These are phyloP conservation scores for Orthonychiurus folsomi DNA, from an alignment of 2,888 invertebrate species.

Conservation along the genomic window DNA sequence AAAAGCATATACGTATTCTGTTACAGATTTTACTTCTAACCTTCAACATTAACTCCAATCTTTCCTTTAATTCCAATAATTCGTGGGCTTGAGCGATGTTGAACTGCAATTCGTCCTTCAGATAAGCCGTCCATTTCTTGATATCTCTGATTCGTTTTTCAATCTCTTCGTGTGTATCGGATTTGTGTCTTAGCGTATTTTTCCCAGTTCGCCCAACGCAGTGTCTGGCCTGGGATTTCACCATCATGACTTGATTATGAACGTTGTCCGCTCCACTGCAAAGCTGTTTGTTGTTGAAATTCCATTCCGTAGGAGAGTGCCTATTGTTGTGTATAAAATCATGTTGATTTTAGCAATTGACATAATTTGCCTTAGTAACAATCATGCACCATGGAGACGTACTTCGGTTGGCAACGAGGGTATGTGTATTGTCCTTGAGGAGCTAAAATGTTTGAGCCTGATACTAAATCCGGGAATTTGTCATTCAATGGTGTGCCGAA, in stretches of 20 bases:
- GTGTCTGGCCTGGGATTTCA: conserved; percentile 28
- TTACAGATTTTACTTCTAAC: conserved; percentile 7
- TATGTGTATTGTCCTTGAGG: conserved; percentile 32
- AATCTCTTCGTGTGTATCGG: conserved; percentile 35
- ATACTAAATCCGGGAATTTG: conserved; percentile 36
- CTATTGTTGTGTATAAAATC: too few species aligned
- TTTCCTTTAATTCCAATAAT: conserved; percentile 33
- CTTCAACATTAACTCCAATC: conserved; percentile 33
- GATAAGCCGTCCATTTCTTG: conserved; percentile 31
- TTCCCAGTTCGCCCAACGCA: conserved; percentile 32
- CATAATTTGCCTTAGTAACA: background rate
- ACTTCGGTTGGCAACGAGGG: conserved; percentile 34
- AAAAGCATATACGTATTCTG: background rate
- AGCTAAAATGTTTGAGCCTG: conserved; percentile 34
- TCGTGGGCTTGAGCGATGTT: conserved; percentile 36
- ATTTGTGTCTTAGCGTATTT: conserved; percentile 30
- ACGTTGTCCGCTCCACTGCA: conserved; percentile 36
- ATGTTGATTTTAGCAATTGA: conserved; percentile 6
- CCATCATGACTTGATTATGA: conserved; percentile 35
- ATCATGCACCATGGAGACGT: too few species aligned
- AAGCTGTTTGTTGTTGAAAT: conserved; percentile 34
- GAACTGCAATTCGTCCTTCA: conserved; percentile 30
- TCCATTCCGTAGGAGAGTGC: conserved; percentile 36
- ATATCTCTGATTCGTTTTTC: conserved; percentile 34
- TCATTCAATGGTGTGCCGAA: conserved; percentile 25